Conservation (phyloP, 2,888 invertebrate genomes). For the Synergus japonicus region DNA sequence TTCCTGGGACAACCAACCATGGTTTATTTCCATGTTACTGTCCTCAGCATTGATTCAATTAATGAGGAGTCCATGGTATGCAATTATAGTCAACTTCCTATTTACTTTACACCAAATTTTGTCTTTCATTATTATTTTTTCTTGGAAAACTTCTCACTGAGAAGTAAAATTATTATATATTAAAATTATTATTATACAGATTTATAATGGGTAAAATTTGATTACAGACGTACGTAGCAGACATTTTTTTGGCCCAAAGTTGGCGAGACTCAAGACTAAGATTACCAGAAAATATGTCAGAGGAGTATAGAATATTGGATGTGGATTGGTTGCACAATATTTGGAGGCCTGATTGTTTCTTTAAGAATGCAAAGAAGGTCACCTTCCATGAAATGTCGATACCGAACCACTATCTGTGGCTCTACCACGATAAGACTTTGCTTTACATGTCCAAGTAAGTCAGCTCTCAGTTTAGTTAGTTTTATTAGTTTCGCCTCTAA, state of each 20-base stretch:
- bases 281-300: constrained; percentile 95
- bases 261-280: constrained; percentile 94
- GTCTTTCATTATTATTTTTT: not conserved
- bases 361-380: constrained; percentile 94
- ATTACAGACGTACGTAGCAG: constrained; percentile 92
- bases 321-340: constrained; percentile 94
- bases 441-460: constrained; percentile 95
- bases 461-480: constrained; percentile 15
- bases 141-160: not conserved
- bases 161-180: not conserved
- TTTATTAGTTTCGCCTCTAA: not conserved
- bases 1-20: constrained; percentile 90
- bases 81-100: not conserved
- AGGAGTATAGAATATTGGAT: constrained; percentile 92
- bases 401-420: constrained; percentile 94
- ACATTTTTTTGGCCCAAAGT: constrained; percentile 94
- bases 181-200: not conserved
- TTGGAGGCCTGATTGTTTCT: constrained; percentile 96
- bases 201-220: not conserved
- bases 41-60: constrained; percentile 94
- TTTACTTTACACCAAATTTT: too few species aligned
- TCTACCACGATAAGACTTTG: constrained; percentile 93
- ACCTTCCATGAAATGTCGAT: constrained; percentile 97
- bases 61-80: constrained; percentile 95
- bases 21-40: constrained; percentile 94